Conservation (phyloP, 2,888 invertebrate genomes). For the Drosophila yooni region DNA sequence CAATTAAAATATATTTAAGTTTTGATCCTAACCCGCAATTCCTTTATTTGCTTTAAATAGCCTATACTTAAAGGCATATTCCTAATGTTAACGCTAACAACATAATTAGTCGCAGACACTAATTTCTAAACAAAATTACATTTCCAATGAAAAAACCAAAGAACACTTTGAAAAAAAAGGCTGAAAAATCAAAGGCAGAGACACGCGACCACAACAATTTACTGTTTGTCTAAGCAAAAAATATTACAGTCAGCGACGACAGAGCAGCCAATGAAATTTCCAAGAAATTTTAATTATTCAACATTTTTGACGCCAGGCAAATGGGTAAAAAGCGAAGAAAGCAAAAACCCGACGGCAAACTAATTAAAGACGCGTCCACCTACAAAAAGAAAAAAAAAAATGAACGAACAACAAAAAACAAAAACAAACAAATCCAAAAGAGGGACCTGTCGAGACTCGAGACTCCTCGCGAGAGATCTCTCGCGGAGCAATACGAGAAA, state of each 20-base stretch:
- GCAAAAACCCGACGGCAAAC: conserved; percentile 56
- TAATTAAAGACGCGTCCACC: conserved; percentile 79
- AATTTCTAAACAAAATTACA: conserved; percentile 37
- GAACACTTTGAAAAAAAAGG: conserved; percentile 1
- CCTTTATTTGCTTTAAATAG: background rate
- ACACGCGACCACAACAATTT: conserved; percentile 65
- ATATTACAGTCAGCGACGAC: conserved; percentile 46
- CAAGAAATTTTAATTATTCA: conserved; percentile 79
- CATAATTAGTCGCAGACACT: conserved; percentile 58
- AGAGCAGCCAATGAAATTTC: conserved; percentile 70
- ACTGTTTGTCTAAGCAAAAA: conserved; percentile 29
- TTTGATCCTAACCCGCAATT: background rate
- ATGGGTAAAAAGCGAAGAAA: conserved; percentile 49
- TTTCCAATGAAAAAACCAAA: conserved; percentile 46
- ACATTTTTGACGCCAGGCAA: conserved; percentile 77
- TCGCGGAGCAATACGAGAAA: conserved; percentile 55
- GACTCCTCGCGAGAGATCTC: conserved; percentile 14
- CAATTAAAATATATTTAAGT: background rate
- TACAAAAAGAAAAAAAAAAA: conserved; percentile 51
- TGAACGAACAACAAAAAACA: background rate
- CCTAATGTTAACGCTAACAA: background rate
- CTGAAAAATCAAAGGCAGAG: conserved; percentile 50
- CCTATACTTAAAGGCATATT: background rate
- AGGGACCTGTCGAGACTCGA: conserved; percentile 1
- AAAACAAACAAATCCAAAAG: conserved; percentile 1